These are phyloP conservation scores for Portevinia maculata DNA, from an alignment of 2,888 invertebrate species.

Conservation along the genomic window DNA sequence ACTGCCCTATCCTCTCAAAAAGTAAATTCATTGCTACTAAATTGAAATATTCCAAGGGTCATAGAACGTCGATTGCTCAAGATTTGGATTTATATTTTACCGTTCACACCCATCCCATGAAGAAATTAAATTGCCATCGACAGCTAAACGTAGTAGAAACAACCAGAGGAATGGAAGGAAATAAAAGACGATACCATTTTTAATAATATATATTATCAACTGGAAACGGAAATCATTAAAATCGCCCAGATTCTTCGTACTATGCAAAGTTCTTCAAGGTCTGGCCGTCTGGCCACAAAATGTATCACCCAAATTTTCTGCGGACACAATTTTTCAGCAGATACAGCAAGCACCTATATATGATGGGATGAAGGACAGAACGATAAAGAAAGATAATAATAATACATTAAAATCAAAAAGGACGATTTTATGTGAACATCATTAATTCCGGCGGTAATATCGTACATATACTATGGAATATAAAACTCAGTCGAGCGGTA, in stretches of 20 bases:
- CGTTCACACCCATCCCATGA: background rate
- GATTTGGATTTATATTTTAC: constrained; percentile 50
- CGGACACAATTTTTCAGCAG: constrained; percentile 14
- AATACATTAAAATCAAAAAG: constrained; percentile 55
- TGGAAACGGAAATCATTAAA: constrained; percentile 61
- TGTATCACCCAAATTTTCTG: constrained; percentile 43
- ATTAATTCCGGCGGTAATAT: constrained; percentile 65
- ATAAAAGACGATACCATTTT: constrained; percentile 51
- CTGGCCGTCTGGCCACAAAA: constrained; percentile 31
- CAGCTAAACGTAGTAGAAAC: constrained; percentile 3
- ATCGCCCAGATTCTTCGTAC: constrained; percentile 48
- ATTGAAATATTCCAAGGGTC: constrained; percentile 41
- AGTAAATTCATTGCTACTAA: constrained; percentile 30
- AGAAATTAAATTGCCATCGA: constrained; percentile 25
- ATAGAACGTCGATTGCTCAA: constrained; percentile 45
- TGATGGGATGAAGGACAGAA: background rate
- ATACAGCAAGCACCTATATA: background rate
- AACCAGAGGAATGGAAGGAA: constrained; percentile 20
- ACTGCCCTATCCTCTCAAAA: constrained; percentile 2
- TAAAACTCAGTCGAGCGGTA: constrained; percentile 55
- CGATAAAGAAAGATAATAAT: constrained; percentile 7
- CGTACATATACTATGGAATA: constrained; percentile 58
- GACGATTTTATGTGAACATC: constrained; percentile 55
- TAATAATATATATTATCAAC: constrained; percentile 56
- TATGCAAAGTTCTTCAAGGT: constrained; percentile 20